Conservation (phyloP, 1,140 invertebrate species). For the Spodoptera litura region DNA sequence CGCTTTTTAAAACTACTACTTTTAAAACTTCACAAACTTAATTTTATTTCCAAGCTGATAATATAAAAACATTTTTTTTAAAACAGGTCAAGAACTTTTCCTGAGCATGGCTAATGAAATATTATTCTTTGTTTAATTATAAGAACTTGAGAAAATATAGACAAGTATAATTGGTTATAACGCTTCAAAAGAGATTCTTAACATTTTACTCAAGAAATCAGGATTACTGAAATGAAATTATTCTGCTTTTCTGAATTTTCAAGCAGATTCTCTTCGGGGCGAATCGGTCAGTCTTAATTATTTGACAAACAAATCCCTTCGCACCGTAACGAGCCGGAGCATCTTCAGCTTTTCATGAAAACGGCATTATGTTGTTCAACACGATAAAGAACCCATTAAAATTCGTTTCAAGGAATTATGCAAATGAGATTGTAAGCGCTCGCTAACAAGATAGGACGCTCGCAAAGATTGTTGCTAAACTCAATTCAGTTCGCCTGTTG, state of each 20-base stretch:
- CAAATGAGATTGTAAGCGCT: constrained; percentile 73
- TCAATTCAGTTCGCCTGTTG: constrained; percentile 69
- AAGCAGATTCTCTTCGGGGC: constrained; percentile 21
- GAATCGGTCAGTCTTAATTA: constrained; percentile 51
- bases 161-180: constrained; percentile 58
- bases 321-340: constrained; percentile 6
- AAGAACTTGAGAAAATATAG: no score
- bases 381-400: constrained; percentile 72
- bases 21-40: no score
- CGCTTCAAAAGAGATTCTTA: neutral
- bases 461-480: constrained; percentile 73
- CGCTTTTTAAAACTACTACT: no score
- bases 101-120: no score
- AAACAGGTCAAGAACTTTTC: no score
- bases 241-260: constrained; percentile 33
- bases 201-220: constrained; percentile 4
- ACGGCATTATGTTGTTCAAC: constrained; percentile 65
- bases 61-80: no score
- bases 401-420: constrained; percentile 77
- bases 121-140: no score
- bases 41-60: no score
- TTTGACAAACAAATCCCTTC: constrained; percentile 45
- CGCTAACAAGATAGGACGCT: constrained; percentile 69
- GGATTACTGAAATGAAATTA: constrained; percentile 22
- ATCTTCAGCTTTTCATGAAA: constrained; percentile 39